A percentile compares a stretch with the other conserved stretches of the same genome.
phyloP scores from a whole-genome alignment of 2,113 vertebrate species.

The Procavia capensis region DNA sequence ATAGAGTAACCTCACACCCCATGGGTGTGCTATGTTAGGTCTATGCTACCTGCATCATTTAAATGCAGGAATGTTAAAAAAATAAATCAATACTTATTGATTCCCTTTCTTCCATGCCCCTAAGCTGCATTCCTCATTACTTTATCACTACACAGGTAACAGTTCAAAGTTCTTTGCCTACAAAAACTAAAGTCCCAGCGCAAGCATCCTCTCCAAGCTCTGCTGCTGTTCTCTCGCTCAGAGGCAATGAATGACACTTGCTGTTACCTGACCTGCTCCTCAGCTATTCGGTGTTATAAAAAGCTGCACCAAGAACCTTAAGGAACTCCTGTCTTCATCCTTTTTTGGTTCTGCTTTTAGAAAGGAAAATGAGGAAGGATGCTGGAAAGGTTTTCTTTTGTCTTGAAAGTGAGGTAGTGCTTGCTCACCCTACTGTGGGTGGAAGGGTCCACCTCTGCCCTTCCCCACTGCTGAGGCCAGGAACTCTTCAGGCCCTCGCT shows the following conservation, averaged over 20 bases:
- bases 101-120: not conserved
- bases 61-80: not conserved
- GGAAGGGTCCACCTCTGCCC: not conserved
- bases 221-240: accelerated
- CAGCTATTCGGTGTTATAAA: not conserved
- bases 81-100: not conserved
- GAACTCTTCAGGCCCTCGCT: accelerated
- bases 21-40: accelerated
- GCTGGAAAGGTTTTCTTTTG: not conserved
- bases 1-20: not conserved
- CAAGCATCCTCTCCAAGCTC: not conserved
- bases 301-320: not conserved
- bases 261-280: accelerated
- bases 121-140: accelerated
- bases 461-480: too few relatives aligned
- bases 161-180: not conserved
- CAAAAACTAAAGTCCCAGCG: too few relatives aligned
- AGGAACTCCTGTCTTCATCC: not conserved
- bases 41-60: not conserved
- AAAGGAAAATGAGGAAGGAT: not conserved
- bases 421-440: accelerated
- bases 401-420: not conserved
- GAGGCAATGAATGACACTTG: not conserved
- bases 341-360: not conserved
- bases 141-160: too few relatives aligned